A percentile compares a stretch with the other conserved stretches of the same genome.
These are phyloP conservation scores for Notiomystis cincta DNA, from an alignment of 2,113 vertebrate species.

Conservation along the genomic window DNA sequence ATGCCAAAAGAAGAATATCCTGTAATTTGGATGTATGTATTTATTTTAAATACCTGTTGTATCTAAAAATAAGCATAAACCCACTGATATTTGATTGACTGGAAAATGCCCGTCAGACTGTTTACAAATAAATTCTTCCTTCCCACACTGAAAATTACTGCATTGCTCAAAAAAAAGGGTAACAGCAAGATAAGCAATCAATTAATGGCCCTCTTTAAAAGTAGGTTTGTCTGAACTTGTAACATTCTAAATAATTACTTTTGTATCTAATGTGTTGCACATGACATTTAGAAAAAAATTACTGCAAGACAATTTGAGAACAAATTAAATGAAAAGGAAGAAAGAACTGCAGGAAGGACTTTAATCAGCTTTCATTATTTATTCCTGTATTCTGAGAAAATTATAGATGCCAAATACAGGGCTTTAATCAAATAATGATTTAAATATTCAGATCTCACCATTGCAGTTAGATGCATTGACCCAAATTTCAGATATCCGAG, in stretches of 20 bases:
- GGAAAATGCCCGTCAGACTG: not conserved
- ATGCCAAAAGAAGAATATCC: not conserved
- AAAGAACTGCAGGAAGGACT: not conserved
- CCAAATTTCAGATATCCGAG: slow-evolving; percentile 10
- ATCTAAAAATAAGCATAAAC: not conserved
- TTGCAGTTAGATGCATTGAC: not conserved
- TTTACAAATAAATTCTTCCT: not conserved
- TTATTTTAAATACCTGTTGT: not conserved
- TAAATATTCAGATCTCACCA: slow-evolving; percentile 14
- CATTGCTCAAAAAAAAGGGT: not conserved
- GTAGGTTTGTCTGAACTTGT: not conserved
- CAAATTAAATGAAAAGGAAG: slow-evolving; percentile 11
- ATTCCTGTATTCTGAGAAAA: not conserved
- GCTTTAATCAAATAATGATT: slow-evolving; percentile 20
- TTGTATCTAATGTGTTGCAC: not conserved
- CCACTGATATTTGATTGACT: not conserved
- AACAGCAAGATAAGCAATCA: not conserved
- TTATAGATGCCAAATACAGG: not conserved
- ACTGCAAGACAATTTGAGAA: not conserved
- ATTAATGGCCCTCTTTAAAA: not conserved
- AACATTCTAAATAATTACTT: not conserved
- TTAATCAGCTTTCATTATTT: slow-evolving; percentile 39
- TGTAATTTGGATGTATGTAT: not conserved
- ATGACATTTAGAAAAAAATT: slow-evolving; percentile 4
- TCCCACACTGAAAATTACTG: not conserved